Percentiles rank a stretch among this genome's conserved stretches.
Conservation (phyloP, 53 echinoderm and acorn worm species). For the Luidia sarsii region DNA sequence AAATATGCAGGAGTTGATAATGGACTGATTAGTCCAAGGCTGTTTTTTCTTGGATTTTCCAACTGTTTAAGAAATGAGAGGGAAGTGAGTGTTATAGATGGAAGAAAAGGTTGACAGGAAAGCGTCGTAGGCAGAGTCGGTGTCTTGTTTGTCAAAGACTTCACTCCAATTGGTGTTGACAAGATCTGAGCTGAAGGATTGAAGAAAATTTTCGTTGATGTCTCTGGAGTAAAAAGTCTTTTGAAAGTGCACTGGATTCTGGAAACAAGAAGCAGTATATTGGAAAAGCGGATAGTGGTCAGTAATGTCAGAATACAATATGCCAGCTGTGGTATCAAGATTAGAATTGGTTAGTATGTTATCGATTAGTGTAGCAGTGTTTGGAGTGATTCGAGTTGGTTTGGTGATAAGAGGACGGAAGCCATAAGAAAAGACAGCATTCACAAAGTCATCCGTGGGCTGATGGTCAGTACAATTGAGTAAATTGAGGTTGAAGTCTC, state of each 20-base stretch:
- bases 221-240: no score
- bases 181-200: neutral
- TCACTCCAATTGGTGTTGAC: neutral
- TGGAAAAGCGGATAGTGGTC: no score
- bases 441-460: no score
- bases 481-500: neutral
- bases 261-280: neutral
- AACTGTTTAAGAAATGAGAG: neutral
- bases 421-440: neutral
- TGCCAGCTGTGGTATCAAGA: neutral
- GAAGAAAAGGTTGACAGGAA: conserved; percentile 4
- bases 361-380: no score
- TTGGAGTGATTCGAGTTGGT: no score
- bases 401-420: neutral
- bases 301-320: no score
- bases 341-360: no score
- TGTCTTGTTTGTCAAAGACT: neutral
- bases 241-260: neutral
- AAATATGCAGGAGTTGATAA: no score
- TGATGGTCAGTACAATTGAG: conserved; percentile 6
- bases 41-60: no score
- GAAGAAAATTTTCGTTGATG: conserved; percentile 2
- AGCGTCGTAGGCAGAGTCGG: neutral
- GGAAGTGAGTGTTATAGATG: conserved; percentile 1
- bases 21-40: no score